Percentiles rank a stretch among this genome's conserved stretches.
phyloP scores from a whole-genome alignment of 2,888 invertebrate genomes.

The Formica aserva region DNA sequence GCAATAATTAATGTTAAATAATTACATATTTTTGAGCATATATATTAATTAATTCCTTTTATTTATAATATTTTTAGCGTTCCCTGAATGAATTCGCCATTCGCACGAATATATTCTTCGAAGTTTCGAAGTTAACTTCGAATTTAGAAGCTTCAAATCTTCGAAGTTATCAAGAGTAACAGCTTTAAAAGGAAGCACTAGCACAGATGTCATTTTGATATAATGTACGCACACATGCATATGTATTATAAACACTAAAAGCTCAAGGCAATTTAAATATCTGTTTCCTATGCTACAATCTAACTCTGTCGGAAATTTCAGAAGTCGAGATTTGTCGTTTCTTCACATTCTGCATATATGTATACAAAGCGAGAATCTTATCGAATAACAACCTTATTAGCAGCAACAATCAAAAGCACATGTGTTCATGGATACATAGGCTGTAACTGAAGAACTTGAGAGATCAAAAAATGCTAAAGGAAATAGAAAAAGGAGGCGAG shows the following conservation, averaged over 20 bases:
- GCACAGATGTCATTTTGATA: neutral
- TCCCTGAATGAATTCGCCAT: no score
- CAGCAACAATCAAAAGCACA: slow-evolving; percentile 66
- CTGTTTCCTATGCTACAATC: neutral
- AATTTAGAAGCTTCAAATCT: no score
- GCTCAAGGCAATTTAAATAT: neutral
- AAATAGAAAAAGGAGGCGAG: neutral
- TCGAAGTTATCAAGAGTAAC: no score
- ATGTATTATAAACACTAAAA: neutral
- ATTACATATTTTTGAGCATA: no score
- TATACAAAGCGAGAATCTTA: neutral
- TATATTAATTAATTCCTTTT: no score
- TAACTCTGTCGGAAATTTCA: neutral
- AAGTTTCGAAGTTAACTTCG: no score
- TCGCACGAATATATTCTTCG: no score
- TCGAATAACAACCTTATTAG: neutral
- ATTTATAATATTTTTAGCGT: no score
- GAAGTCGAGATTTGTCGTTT: slow-evolving; percentile 17
- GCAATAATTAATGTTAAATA: no score
- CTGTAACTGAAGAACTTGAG: slow-evolving; percentile 2
- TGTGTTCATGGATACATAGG: slow-evolving; percentile 63
- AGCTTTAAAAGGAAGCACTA: neutral
- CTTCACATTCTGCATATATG: neutral
- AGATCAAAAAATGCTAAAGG: neutral
- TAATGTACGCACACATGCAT: neutral